phyloP scores from a whole-genome alignment of 1,140 invertebrate genomes.

The Achroia grisella region DNA sequence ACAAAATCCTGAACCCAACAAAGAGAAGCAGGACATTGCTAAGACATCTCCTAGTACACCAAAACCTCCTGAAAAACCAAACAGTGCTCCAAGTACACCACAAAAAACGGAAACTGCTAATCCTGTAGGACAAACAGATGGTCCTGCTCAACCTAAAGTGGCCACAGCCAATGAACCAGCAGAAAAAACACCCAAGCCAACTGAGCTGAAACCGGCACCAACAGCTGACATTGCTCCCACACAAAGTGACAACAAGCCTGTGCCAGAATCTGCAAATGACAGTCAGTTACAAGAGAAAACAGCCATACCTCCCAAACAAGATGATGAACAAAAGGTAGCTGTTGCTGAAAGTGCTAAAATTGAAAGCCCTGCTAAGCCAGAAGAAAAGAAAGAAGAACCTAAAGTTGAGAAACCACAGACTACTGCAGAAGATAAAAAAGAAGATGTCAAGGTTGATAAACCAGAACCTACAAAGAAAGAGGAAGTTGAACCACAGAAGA shows the following conservation, averaged over 20 bases:
- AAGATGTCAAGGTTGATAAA: constrained; percentile 22
- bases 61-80: constrained; percentile 57
- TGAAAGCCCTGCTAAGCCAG: constrained; percentile 12
- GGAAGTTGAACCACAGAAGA: constrained; percentile 25
- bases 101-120: constrained; percentile 43
- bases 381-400: constrained; percentile 28
- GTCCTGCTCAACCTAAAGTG: constrained; percentile 51
- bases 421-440: constrained; percentile 5
- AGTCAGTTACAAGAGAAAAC: constrained; percentile 41
- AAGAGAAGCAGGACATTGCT: constrained; percentile 61
- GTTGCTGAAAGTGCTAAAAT: constrained; percentile 15
- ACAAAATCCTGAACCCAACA: constrained; percentile 52
- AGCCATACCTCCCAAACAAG: constrained; percentile 31
- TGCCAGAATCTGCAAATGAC: constrained; percentile 57
- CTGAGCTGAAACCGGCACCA: constrained; percentile 49
- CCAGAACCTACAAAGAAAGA: constrained; percentile 34
- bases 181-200: constrained; percentile 54
- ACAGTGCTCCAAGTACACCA: constrained; percentile 39
- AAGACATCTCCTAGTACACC: constrained; percentile 64
- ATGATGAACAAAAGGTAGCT: constrained; percentile 37
- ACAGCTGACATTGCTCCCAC: constrained; percentile 53
- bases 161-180: constrained; percentile 53
- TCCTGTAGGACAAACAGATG: constrained; percentile 29
- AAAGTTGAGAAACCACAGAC: constrained; percentile 16
- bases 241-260: constrained; percentile 56